Base-by-base conservation (phyloP, 53 echinoderm and acorn worm species). In the Luidia sarsii region DNA sequence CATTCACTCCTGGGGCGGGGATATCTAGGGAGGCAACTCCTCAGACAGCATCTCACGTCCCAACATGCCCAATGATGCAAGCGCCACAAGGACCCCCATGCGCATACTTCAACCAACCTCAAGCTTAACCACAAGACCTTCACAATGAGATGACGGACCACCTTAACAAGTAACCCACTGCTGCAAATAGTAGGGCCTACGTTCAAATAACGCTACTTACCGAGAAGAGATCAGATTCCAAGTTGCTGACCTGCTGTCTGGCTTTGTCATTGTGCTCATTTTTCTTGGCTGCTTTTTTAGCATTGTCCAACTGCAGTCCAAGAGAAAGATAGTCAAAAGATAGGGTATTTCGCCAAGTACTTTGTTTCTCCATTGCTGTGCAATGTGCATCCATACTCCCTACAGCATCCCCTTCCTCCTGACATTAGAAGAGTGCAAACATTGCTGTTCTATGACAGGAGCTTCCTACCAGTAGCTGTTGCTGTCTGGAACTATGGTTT, bases 241-340 rank as follows among this genome's bases (percentile, higher is more conserved):
- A 0, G 20, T 41, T 67, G 41, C 11, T 45, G 24, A 67, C 45
- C 2, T 43, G 45, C 2, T 13, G 16, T 16, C 43, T 67, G 29
- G 25, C 27, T 28, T 45, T 67, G 27, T 67, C 67, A 36, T 67
- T 67, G 45, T 57, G 80, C 86, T 21, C 79, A 86, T 65, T 90
- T 86, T 64, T 90, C 90, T 90, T 90, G 15, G 71, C 80, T 7
- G 81, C 34, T 51, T 90, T 90, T 18, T 25, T 80, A 0, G 71
- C 65, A 73, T 22, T 81, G 29, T 88, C 88, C 48, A 88, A 50
- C 88, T 88, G 81, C 43, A 81, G 30, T n/a, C n/a, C n/a, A n/a
- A n/a, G n/a, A n/a, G n/a, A n/a, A n/a, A n/a, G n/a, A n/a, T n/a
- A n/a, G n/a, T n/a, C n/a, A n/a, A n/a, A n/a, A n/a, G n/a, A n/a